Evolutionary conservation across 1,140 invertebrate species (phyloP), one percentile per base, ranked within the genome.

Genomic region (Brachionus plicatilis): DNA sequence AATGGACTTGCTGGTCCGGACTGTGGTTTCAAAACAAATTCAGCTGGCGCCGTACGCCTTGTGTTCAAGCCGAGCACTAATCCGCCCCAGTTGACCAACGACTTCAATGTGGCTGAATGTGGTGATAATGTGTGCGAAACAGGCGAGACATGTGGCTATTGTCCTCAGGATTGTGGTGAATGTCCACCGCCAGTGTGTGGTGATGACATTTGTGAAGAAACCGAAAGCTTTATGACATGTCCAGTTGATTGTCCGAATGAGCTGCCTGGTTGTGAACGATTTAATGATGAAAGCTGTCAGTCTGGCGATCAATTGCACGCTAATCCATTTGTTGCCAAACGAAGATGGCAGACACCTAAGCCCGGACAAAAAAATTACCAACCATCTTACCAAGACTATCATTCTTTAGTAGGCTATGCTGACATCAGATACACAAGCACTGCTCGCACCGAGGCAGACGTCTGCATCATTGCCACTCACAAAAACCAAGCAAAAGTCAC

Each of bases 331-430:
- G 82, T 83, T 45, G 82, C 45, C 7, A 45, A 47, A 20, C 37
- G 60, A n/a, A 68, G 82, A 68, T 83, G 82, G 82, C 82, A 83
- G 70, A 83, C 82, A 50, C 82, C 82, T 8, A 83, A 70, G 45
- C 60, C 82, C n/a, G 82, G 82, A 20, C 29, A 24, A 27, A 72
- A 68, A 50, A 53, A 56, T 56, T 83, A 83, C 45, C 68, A 70
- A 56, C 17, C 60, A 17, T 68, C 65, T 7, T 83, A 70, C 70
- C 82, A 83, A 72, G 60, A 83, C 53, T 83, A 83, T 72, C 65
- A 83, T 70, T 24, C 65, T 3, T 27, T 83, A 37, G 82, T 83
- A 11, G 82, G 82, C 33, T 83, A 70, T 70, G 82, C 82, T 29
- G 82, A 83, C 20, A 83, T 83, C 14, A 68, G 60, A 37, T 83